phyloP scores from a whole-genome alignment of 35 echinoderm and acorn worm genomes.

The Ptychodera flava region DNA sequence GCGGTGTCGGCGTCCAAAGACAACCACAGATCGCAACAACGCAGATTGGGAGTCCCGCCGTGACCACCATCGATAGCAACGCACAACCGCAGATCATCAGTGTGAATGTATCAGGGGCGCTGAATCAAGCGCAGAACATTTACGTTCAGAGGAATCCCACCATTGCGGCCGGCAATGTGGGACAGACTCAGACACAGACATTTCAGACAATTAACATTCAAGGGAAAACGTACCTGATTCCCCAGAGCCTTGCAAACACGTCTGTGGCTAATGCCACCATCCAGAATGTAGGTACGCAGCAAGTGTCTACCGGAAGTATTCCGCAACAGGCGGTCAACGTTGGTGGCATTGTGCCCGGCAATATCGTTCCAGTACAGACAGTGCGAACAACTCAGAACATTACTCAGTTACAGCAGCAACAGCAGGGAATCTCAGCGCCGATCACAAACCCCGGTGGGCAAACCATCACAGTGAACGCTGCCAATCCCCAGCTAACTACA shows the following conservation, averaged over 20 bases:
- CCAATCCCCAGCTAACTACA: conserved; percentile 1
- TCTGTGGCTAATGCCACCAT: neutral
- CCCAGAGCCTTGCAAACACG: neutral
- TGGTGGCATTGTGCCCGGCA: neutral
- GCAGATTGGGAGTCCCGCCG: neutral
- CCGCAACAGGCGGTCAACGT: neutral
- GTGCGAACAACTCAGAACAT: neutral
- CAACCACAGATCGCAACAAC: neutral
- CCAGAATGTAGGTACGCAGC: neutral
- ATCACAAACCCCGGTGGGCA: neutral
- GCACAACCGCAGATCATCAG: neutral
- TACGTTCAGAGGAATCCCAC: neutral
- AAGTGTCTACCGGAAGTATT: neutral
- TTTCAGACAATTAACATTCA: neutral
- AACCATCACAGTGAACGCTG: conserved; percentile 7
- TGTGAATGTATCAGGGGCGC: neutral
- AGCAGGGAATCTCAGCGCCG: neutral
- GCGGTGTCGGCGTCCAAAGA: neutral
- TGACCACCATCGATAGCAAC: neutral
- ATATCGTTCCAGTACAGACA: neutral
- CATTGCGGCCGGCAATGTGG: neutral
- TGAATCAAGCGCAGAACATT: neutral
- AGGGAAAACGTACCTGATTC: neutral
- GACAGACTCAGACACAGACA: neutral
- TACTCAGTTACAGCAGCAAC: neutral